Evolutionary conservation across 2,113 vertebrate species (phyloP), one percentile per base, ranked within the genome.

Genomic region (Microtus oregoni): DNA sequence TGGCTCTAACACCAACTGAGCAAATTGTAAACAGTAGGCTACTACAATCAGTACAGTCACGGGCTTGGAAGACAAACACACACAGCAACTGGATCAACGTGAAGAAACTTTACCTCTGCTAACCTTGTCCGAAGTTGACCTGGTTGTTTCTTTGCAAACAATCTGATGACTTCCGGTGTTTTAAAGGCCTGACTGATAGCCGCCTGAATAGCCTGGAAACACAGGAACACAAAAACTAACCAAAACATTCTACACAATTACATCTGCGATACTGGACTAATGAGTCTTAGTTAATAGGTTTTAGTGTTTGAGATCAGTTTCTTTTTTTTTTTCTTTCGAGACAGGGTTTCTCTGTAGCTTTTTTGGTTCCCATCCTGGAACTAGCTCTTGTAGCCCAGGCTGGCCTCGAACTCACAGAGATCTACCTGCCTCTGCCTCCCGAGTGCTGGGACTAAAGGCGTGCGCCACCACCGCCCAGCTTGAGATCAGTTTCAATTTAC

Each of bases 141-240:
- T 0, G 99, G 99, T 97, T 99, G 99, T 97, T 99, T 99, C 98
- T 99, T 87, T 26, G 85, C 85, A 87, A 87, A 99, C 94, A 99
- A 98, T 90, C 99, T 98, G 97, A 99, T 99, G 91, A 99, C 99
- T 97, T 99, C 99, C 0, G 99, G 99, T 26, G 99, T 99, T 98
- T 99, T 99, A 98, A 99, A 99, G 0, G 99, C 99, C 97, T 99
- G 99, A 97, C 99, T 99, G 98, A 99, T 99, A 87, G 99, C 99
- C 93, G 99, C 99, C 97, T 99, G 99, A 96, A 99, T 99, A 41
- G 99, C 99, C 99, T 99, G 96, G 83, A 96, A 98, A 75, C 90
- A 73, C 81, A 96, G 98, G 41, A 86, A 96, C 13, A 68, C 20
- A 68, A 63, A 94, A 87, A 65, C 67, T 63, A 77, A 90, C 7